Conservation (phyloP, 2,113 vertebrate genomes). For the Antennarius striatus region DNA sequence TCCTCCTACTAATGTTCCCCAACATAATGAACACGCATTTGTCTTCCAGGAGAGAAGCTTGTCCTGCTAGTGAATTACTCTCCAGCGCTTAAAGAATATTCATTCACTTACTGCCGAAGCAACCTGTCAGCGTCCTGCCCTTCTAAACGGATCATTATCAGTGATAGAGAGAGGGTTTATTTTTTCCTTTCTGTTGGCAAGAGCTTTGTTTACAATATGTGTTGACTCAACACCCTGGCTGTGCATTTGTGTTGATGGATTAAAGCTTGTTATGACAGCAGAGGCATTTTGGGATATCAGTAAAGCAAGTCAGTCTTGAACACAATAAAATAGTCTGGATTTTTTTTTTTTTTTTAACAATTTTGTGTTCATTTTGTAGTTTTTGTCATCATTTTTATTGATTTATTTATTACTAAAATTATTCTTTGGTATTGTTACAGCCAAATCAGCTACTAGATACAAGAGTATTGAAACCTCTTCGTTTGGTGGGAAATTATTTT, state of each 20-base stretch:
- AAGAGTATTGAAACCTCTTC: no score
- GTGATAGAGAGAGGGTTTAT: conserved; percentile 34
- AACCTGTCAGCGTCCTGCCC: conserved; percentile 58
- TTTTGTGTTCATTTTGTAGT: neutral
- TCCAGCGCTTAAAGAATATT: conserved; percentile 64
- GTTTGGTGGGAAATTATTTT: neutral
- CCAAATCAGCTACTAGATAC: no score
- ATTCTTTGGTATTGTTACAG: no score
- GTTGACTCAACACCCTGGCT: conserved; percentile 49
- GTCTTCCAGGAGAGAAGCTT: conserved; percentile 60
- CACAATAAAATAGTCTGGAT: conserved; percentile 32
- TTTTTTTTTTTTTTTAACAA: conserved; percentile 12
- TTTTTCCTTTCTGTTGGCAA: conserved; percentile 41
- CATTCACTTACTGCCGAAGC: conserved; percentile 65
- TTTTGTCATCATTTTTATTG: neutral
- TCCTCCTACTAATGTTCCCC: conserved; percentile 38
- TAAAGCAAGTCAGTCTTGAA: conserved; percentile 19
- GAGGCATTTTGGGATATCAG: conserved; percentile 42
- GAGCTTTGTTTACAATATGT: conserved; percentile 64
- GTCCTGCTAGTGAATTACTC: conserved; percentile 67
- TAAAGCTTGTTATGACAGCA: conserved; percentile 50
- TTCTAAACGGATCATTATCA: conserved; percentile 70
- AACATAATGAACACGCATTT: conserved; percentile 64
- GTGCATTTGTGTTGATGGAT: conserved; percentile 66
- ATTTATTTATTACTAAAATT: neutral